A percentile compares a stretch with the other conserved stretches of the same genome.
Evolutionary conservation across 2,797 vertebrate genomes (phyloP).

Genomic region (Psittacula derbiana): DNA sequence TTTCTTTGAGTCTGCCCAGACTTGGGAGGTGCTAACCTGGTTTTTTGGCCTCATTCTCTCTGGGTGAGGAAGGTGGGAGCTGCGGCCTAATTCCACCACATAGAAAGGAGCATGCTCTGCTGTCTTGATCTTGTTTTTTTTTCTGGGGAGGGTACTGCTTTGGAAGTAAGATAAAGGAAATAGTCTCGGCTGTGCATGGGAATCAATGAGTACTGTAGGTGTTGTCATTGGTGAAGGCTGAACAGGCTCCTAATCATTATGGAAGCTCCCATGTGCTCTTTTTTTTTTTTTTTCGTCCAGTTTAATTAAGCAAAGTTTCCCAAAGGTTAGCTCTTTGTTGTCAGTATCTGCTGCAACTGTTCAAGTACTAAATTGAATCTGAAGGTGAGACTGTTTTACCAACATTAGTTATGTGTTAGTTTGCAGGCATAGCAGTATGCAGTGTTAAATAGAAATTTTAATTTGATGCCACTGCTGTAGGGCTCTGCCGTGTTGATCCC

Average conservation of each 20-base stretch:
- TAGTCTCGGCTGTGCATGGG: not conserved
- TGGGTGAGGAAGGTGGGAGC: not conserved
- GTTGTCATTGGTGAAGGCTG: not conserved
- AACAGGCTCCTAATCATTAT: not conserved
- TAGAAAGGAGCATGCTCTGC: not conserved
- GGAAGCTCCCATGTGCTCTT: not conserved
- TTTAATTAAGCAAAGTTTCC: not conserved
- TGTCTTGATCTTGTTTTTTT: not conserved
- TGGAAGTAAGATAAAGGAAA: not conserved
- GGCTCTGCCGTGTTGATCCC: not conserved
- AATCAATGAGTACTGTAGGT: not conserved
- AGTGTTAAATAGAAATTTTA: not conserved
- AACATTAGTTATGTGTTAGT: not conserved
- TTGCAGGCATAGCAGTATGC: not conserved
- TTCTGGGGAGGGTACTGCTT: not conserved
- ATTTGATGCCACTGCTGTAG: not conserved
- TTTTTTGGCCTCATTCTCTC: constrained; percentile 1
- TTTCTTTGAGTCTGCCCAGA: not conserved
- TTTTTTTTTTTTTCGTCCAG: not conserved
- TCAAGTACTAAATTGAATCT: not conserved
- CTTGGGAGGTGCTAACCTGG: not conserved
- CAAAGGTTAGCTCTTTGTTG: not conserved
- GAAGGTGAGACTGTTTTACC: not conserved
- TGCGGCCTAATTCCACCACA: not conserved
- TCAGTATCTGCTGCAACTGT: not conserved